phyloP scores from a whole-genome alignment of 2,888 invertebrate genomes.

The Leucophenga maculata region DNA sequence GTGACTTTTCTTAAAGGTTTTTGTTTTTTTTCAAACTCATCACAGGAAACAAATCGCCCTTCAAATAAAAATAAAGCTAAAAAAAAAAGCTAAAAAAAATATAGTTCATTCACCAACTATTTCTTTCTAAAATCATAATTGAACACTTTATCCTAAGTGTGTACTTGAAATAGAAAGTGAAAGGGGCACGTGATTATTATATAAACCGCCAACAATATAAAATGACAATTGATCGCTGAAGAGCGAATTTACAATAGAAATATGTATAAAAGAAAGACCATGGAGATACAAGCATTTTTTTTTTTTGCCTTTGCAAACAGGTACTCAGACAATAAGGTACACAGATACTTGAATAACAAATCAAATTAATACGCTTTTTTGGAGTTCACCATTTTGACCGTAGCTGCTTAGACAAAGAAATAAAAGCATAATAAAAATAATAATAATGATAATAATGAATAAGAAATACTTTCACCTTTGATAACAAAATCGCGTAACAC shows the following conservation, averaged over 20 bases:
- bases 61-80: no score
- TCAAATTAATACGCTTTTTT: constrained; percentile 7
- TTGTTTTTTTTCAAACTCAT: no score
- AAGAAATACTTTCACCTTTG: neutral
- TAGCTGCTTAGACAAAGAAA: neutral
- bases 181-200: constrained; percentile 50
- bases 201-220: constrained; percentile 12
- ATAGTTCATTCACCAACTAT: no score
- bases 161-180: constrained; percentile 48
- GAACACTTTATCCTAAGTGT: neutral
- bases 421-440: neutral
- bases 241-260: neutral
- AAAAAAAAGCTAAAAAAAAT: no score
- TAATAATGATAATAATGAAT: neutral
- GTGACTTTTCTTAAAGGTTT: no score
- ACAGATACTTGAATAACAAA: constrained; percentile 4
- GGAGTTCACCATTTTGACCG: neutral
- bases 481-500: neutral
- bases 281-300: neutral
- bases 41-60: no score
- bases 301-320: neutral
- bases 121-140: no score
- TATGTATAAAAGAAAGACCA: neutral
- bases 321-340: neutral
- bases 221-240: constrained; percentile 8